phyloP scores from a whole-genome alignment of 2,888 invertebrate genomes.

The Eutolmus rufibarbis region DNA sequence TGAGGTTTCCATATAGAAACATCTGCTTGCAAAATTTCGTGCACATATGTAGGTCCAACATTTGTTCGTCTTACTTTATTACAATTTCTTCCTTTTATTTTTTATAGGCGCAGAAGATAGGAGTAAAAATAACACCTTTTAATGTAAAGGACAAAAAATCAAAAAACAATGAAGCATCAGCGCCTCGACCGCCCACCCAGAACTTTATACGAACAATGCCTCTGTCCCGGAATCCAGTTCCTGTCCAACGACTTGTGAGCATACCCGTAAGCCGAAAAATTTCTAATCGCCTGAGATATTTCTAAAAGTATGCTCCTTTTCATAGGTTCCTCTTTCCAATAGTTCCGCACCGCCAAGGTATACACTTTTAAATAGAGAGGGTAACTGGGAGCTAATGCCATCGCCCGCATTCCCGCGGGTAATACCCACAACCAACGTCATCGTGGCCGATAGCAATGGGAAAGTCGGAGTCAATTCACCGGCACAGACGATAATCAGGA shows the following conservation, averaged over 20 bases:
- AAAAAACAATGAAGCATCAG: slow-evolving; percentile 36
- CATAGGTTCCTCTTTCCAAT: slow-evolving; percentile 55
- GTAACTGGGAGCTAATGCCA: slow-evolving; percentile 53
- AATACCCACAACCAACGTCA: background rate
- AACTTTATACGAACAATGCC: slow-evolving; percentile 32
- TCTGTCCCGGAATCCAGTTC: slow-evolving; percentile 40
- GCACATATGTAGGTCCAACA: too few relatives aligned
- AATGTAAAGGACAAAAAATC: slow-evolving; percentile 41
- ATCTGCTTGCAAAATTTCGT: too few relatives aligned
- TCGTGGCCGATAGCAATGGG: background rate
- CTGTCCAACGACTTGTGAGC: slow-evolving; percentile 55
- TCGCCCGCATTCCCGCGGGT: slow-evolving; percentile 23
- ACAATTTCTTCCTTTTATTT: background rate
- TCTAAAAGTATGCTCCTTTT: background rate
- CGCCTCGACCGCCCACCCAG: slow-evolving; percentile 15
- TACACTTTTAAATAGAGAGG: slow-evolving; percentile 52
- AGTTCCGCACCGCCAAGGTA: slow-evolving; percentile 49
- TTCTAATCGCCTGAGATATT: background rate
- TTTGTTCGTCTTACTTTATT: background rate
- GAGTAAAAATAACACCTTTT: slow-evolving; percentile 41
- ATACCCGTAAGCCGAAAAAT: slow-evolving; percentile 54
- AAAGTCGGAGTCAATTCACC: background rate
- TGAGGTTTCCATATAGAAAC: too few relatives aligned
- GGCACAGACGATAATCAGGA: background rate
- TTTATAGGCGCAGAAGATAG: slow-evolving; percentile 43